Evolutionary conservation across 37 sponge, comb jelly and placozoan genomes (phyloP).

Genomic region (Agelas oroides): DNA sequence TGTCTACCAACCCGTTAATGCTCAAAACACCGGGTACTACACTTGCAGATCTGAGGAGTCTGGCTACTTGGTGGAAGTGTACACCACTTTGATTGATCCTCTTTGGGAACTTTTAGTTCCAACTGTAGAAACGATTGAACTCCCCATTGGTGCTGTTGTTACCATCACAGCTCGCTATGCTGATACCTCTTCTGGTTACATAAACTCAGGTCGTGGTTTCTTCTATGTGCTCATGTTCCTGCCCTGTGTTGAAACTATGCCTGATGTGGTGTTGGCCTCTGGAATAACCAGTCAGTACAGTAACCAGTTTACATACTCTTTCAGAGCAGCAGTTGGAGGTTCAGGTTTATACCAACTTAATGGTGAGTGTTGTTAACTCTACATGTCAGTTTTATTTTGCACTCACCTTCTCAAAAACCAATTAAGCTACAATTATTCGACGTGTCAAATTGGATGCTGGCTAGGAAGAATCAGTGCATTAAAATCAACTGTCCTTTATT

Average conservation of each 20-base stretch:
- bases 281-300: background rate
- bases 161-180: constrained; percentile 5
- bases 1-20: background rate
- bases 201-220: constrained; percentile 11
- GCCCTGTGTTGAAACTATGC: background rate
- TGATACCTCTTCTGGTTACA: background rate
- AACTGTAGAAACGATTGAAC: background rate
- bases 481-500: no score
- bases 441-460: no score
- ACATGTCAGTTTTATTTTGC: no score
- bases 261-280: background rate
- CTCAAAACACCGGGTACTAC: constrained; percentile 6
- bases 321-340: background rate
- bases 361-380: background rate
- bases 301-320: constrained; percentile 5
- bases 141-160: constrained; percentile 7
- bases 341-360: background rate
- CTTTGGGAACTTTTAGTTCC: background rate
- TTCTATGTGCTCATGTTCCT: background rate
- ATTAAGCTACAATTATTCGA: no score
- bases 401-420: no score
- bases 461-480: no score
- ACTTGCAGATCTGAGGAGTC: constrained; percentile 1
- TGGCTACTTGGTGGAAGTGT: background rate
- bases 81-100: constrained; percentile 15